Conservation (phyloP, 1,140 invertebrate species). For the Phthorimaea operculella region DNA sequence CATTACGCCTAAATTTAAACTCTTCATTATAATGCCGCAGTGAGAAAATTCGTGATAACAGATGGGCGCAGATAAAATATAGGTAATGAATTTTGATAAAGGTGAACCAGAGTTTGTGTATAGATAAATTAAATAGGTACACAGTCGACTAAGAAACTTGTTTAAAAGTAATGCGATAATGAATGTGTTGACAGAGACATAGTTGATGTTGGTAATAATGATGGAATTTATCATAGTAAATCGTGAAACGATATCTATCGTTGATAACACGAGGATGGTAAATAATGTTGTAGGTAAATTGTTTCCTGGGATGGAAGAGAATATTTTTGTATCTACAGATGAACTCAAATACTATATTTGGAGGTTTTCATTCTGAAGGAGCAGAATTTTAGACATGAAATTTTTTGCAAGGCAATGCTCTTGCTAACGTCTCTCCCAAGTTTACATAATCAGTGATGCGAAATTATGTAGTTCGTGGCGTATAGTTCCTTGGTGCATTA, state of each 20-base stretch:
- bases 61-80: conserved; percentile 54
- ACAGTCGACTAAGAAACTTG: conserved; percentile 36
- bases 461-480: background rate
- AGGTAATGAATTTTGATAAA: conserved; percentile 65
- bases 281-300: no score
- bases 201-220: conserved; percentile 14
- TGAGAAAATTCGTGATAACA: conserved; percentile 62
- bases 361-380: no score
- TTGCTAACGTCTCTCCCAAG: background rate
- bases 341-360: no score
- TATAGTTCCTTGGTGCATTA: background rate
- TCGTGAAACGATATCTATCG: conserved; percentile 2
- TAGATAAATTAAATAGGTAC: conserved; percentile 43
- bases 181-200: conserved; percentile 15
- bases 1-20: conserved; percentile 67
- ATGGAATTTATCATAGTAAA: conserved; percentile 10
- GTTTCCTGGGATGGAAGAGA: no score
- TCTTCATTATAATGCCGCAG: conserved; percentile 64
- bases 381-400: no score
- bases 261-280: background rate
- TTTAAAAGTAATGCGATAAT: conserved; percentile 27
- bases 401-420: no score
- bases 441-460: background rate
- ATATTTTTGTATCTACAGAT: no score
- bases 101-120: conserved; percentile 27